Base-by-base conservation (phyloP, 2,888 invertebrate genomes). In the Empis livida region DNA sequence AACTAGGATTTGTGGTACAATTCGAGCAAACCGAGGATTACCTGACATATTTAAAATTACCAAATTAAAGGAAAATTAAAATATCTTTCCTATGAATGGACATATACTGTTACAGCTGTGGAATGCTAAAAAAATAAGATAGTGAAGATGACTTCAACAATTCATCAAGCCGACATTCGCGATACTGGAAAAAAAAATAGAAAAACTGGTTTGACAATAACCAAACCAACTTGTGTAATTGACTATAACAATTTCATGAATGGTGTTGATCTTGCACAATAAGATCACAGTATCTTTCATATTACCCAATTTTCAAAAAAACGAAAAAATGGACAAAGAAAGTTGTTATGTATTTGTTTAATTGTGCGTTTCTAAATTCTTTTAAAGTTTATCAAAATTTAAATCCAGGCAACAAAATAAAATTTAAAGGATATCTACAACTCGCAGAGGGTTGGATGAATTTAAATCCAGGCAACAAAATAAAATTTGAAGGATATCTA, bases 1-100 rank as follows among this genome's bases (percentile, higher is more conserved):
- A 37, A 44, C 32, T 2, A 32, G 32, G 17, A 44, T 44, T 17
- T 42, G 42, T 42, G 27, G 27, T 42, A 42, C 42, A n/a, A 42
- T 42, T 10, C 27, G 27, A 11, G 27, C 42, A 14, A 42, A 42
- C 42, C 42, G 42, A 16, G 42, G 23, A 42, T 17, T 42, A 23
- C 42, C 42, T 42, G 27, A 15, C 9, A 14, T 42, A 23, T n/a
- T 42, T 16, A 42, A 42, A 42, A 20, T 27, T n/a, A 20, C 6
- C 27, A 42, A 42, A 42, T 30, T 42, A 11, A 42, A 42, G 10
- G 3, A 3, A 42, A 13, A 42, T 42, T 27, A 23, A 17, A n/a
- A 13, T 27, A 42, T 42, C 13, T 35, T n/a, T 35, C 32, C n/a
- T n/a, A 13, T 10, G n/a, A 35, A 35, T n/a, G 32, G 32, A n/a